Percentiles rank a stretch among this genome's conserved stretches.
These are phyloP conservation scores for Branchinecta sandiegonensis DNA, from an alignment of 2,888 invertebrate genomes.

Conservation along the genomic window DNA sequence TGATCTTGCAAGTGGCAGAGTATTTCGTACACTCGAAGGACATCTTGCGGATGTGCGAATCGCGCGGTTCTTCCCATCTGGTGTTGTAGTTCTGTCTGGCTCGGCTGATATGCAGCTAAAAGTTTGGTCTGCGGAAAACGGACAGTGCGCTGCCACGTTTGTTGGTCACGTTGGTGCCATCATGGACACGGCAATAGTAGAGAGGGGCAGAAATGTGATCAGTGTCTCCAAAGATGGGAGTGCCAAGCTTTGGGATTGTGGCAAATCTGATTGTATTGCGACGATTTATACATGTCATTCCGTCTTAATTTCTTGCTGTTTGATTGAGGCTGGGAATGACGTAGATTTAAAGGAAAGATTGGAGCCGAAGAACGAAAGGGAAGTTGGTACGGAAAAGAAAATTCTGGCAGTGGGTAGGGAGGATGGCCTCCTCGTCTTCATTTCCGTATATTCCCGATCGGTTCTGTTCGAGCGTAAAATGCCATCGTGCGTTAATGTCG, in stretches of 20 bases:
- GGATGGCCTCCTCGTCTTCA: slow-evolving; percentile 42
- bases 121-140: slow-evolving; percentile 54
- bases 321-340: slow-evolving; percentile 28
- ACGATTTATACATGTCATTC: slow-evolving; percentile 33
- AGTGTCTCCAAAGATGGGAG: slow-evolving; percentile 55
- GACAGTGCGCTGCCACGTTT: slow-evolving; percentile 49
- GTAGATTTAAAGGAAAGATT: background rate
- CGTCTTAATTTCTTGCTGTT: slow-evolving; percentile 21
- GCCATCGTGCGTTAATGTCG: slow-evolving; percentile 44
- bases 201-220: slow-evolving; percentile 51
- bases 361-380: slow-evolving; percentile 33
- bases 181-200: slow-evolving; percentile 47
- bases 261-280: slow-evolving; percentile 43
- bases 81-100: slow-evolving; percentile 48
- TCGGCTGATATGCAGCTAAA: slow-evolving; percentile 53
- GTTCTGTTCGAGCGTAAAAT: slow-evolving; percentile 36
- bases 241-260: slow-evolving; percentile 53
- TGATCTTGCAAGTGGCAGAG: slow-evolving; percentile 46
- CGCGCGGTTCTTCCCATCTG: slow-evolving; percentile 55
- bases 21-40: slow-evolving; percentile 42
- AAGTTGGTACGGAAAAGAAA: slow-evolving; percentile 48
- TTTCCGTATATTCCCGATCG: slow-evolving; percentile 43
- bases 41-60: slow-evolving; percentile 53
- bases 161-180: slow-evolving; percentile 50
- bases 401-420: slow-evolving; percentile 47